These are phyloP conservation scores for Eubasilissa splendida DNA, from an alignment of 2,888 invertebrate genomes.

Conservation along the genomic window DNA sequence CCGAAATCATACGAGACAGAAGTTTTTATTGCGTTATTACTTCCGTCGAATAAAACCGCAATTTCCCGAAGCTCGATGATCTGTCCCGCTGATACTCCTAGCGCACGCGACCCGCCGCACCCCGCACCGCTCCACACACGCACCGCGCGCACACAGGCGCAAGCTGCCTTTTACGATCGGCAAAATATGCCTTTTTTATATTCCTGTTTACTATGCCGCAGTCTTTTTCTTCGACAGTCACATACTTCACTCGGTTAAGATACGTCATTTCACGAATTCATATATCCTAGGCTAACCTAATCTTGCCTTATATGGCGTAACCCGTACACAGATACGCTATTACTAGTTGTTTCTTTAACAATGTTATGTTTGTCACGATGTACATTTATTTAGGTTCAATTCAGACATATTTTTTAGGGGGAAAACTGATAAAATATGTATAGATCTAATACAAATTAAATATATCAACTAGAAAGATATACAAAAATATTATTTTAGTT, in stretches of 20 bases:
- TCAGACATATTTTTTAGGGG: no score
- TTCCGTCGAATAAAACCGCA: slow-evolving; percentile 41
- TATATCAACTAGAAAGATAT: no score
- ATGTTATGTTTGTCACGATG: no score
- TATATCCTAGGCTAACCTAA: slow-evolving; percentile 16
- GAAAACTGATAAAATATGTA: no score
- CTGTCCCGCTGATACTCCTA: slow-evolving; percentile 20
- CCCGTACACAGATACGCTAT: slow-evolving; percentile 2
- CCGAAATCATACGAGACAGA: slow-evolving; percentile 29
- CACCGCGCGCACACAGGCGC: neutral
- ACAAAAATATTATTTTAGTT: no score
- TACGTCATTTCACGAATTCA: slow-evolving; percentile 16
- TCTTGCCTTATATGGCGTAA: neutral
- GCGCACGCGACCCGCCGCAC: neutral
- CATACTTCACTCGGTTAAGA: slow-evolving; percentile 23
- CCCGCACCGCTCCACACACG: neutral
- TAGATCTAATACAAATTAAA: no score
- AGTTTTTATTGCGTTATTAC: slow-evolving; percentile 35
- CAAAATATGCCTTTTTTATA: slow-evolving; percentile 18
- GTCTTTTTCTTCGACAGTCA: slow-evolving; percentile 2
- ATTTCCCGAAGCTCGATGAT: slow-evolving; percentile 43
- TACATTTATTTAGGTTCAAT: no score
- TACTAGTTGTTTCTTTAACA: neutral
- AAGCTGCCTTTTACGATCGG: neutral
- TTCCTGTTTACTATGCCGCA: slow-evolving; percentile 24